phyloP scores from a whole-genome alignment of 1,140 invertebrate species.

The Drosophila tsacasi region DNA sequence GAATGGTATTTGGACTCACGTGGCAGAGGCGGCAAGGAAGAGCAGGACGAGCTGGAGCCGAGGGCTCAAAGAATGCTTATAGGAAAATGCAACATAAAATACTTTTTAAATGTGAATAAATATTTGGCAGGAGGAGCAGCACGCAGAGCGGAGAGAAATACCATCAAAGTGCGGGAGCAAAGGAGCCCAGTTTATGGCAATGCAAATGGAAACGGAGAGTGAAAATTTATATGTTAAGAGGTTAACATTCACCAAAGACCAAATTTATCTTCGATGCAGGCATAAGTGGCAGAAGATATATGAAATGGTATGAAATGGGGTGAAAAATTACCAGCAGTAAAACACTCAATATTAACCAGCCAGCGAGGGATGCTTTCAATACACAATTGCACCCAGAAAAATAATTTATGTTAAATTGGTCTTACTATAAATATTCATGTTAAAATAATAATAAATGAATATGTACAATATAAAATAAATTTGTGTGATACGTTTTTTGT shows the following conservation, averaged over 20 bases:
- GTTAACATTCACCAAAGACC: slow-evolving; percentile 27
- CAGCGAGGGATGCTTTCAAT: not conserved
- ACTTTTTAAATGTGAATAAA: slow-evolving; percentile 79
- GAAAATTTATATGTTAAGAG: slow-evolving; percentile 47
- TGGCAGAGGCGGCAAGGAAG: slow-evolving; percentile 2
- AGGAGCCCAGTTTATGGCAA: slow-evolving; percentile 6
- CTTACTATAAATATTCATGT: not conserved
- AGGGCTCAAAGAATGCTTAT: slow-evolving; percentile 57
- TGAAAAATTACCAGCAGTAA: slow-evolving; percentile 23
- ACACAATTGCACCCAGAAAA: not conserved
- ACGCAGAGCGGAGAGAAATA: slow-evolving; percentile 11
- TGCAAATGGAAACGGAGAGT: slow-evolving; percentile 46
- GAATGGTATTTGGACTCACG: slow-evolving; percentile 52
- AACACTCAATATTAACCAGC: slow-evolving; percentile 1
- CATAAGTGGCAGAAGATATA: slow-evolving; percentile 1
- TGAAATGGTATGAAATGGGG: slow-evolving; percentile 39
- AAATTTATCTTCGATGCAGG: slow-evolving; percentile 23
- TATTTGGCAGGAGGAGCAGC: slow-evolving; percentile 55
- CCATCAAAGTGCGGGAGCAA: slow-evolving; percentile 32
- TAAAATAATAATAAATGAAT: not conserved
- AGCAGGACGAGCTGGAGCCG: not conserved
- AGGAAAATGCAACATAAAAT: slow-evolving; percentile 79
- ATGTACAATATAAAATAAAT: no score
- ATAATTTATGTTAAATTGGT: no score
- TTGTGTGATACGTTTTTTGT: no score